phyloP scores from a whole-genome alignment of 2,113 vertebrate genomes.

The Dendropsophus ebraccatus region DNA sequence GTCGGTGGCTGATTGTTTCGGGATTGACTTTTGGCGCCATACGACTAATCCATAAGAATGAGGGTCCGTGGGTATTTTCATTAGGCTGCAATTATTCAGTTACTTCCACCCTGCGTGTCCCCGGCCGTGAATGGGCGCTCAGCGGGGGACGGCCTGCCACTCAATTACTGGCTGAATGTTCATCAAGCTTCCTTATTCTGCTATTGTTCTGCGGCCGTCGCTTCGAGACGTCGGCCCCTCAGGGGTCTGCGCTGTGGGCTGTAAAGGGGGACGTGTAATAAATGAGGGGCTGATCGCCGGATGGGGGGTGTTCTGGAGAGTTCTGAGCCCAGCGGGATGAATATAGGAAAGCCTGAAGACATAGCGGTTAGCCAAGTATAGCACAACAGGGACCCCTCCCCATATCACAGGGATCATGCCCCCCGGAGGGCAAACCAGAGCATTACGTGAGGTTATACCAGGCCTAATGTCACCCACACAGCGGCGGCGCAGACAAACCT shows the following conservation, averaged over 20 bases:
- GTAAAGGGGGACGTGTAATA: no score
- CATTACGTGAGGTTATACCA: not conserved
- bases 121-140: not conserved
- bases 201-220: not conserved
- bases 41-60: constrained; percentile 10
- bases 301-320: no score
- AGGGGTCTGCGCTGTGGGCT: no score
- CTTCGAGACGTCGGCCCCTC: not conserved
- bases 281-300: no score
- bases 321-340: no score
- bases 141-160: not conserved
- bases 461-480: not conserved
- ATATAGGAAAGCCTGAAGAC: no score
- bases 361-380: no score
- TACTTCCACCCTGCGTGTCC: constrained; percentile 27
- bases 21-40: not conserved
- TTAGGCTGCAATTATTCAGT: constrained; percentile 50
- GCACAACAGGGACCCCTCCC: no score
- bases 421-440: not conserved
- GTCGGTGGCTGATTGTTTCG: not conserved
- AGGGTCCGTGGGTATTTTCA: not conserved
- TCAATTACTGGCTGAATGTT: constrained; percentile 7
- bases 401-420: not conserved
- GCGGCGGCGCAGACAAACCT: constrained; percentile 74
- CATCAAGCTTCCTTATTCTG: not conserved